Evolutionary conservation across 2,113 vertebrate genomes (phyloP), one percentile per base, ranked within the genome.

Genomic region (Epinephelus lanceolatus): DNA sequence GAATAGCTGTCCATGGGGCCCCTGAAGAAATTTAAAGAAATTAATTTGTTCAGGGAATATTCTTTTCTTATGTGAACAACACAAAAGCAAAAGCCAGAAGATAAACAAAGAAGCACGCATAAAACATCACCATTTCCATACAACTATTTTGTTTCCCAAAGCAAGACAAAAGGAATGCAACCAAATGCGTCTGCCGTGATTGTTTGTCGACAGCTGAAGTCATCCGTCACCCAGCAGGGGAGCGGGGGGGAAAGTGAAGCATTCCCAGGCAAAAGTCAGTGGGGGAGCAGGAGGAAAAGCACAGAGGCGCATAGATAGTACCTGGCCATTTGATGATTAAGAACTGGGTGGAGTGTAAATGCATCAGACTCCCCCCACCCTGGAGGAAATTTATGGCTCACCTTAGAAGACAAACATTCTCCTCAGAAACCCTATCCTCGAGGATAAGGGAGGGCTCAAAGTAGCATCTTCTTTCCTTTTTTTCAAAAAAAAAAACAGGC

Each of bases 191-290:
- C 81, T 81, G 84, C 90, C 84, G 82, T 72, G 92, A 92, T 92
- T 93, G 91, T 93, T 92, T 83, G 85, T 92, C 85, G 85, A 94
- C 94, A 95, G 95, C 94, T 95, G 94, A 94, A 91, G 85, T 89
- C 78, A 92, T 94, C 92, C 90, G 89, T 95, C 92, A 95, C 92
- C 83, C 93, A 90, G 90, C 88, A 72, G 92, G 94, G 90, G 57
- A 74, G 86, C 42, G 42, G 63, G 62, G 75, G 79, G 81, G 85
- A 63, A 55, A 63, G 85, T 76, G 86, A 78, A 84, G 81, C 79
- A 85, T 89, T 91, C 90, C 77, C 88, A 90, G 84, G 90, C 77
- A 78, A 59, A 56, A 83, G 81, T 69, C 69, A 4, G 75, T 51
- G 78, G 85, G 85, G 74, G 86, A 83, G 88, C 40, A 25, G 62